These are phyloP conservation scores for Chloroceryle inda DNA, from an alignment of 2,797 vertebrate genomes.

Conservation along the genomic window DNA sequence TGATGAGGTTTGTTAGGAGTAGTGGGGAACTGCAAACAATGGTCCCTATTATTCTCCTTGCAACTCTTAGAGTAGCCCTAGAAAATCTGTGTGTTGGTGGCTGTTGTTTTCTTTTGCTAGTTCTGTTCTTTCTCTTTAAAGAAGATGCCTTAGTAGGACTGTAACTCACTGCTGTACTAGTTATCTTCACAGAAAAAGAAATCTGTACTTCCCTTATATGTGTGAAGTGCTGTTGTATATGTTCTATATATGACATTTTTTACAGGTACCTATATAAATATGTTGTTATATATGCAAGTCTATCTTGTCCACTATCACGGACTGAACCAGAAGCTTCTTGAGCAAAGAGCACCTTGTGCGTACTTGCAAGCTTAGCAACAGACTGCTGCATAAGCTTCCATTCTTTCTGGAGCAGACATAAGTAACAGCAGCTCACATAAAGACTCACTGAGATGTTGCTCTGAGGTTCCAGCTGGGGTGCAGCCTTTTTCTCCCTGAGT, in stretches of 20 bases:
- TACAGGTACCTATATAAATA: not conserved
- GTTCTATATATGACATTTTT: not conserved
- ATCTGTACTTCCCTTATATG: not conserved
- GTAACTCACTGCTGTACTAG: not conserved
- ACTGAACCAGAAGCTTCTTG: not conserved
- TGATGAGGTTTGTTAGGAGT: not conserved
- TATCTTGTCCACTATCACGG: not conserved
- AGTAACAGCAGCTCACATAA: not conserved
- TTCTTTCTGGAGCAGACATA: not conserved
- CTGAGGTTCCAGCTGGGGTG: conserved; percentile 1
- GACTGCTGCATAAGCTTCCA: not conserved
- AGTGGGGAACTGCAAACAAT: not conserved
- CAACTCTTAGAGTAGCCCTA: not conserved
- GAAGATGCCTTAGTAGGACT: not conserved
- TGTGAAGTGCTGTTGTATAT: not conserved
- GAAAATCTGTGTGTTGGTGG: not conserved
- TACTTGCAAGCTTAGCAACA: not conserved
- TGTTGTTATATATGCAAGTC: not conserved
- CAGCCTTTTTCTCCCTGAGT: not conserved
- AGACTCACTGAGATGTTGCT: not conserved
- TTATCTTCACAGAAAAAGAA: not conserved
- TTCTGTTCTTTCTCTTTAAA: not conserved
- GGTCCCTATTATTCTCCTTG: not conserved
- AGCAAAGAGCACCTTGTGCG: not conserved
- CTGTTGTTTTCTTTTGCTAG: not conserved